Conservation (phyloP, 2,797 vertebrate genomes). For the Craterocephalus amniculus region DNA sequence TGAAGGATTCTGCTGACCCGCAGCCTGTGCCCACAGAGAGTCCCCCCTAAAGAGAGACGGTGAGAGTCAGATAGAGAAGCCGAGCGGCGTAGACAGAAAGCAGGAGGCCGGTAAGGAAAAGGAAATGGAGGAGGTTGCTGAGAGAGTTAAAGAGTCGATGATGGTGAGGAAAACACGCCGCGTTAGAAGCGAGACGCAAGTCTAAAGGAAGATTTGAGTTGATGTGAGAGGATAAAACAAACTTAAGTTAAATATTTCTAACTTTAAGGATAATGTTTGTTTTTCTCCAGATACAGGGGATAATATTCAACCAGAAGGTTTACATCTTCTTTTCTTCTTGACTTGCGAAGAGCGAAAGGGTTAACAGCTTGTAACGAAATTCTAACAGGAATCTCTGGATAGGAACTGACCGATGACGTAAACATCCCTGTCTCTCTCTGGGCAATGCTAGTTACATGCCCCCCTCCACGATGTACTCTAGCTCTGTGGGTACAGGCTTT, state of each 20-base stretch:
- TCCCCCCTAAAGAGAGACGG: slow-evolving; percentile 60
- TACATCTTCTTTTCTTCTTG: slow-evolving; percentile 30
- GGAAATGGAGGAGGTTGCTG: slow-evolving; percentile 45
- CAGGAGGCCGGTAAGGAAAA: slow-evolving; percentile 26
- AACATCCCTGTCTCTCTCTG: slow-evolving; percentile 62
- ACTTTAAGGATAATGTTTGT: slow-evolving; percentile 1
- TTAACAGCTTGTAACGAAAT: slow-evolving; percentile 12
- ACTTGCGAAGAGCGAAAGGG: slow-evolving; percentile 20
- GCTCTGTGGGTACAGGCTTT: slow-evolving; percentile 80
- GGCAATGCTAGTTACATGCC: slow-evolving; percentile 49
- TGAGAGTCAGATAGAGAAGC: slow-evolving; percentile 27
- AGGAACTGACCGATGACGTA: slow-evolving; percentile 27
- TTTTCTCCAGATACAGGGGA: slow-evolving; percentile 12
- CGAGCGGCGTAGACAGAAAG: slow-evolving; percentile 21
- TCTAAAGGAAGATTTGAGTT: slow-evolving; percentile 45
- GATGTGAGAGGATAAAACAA: slow-evolving; percentile 8
- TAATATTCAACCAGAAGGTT: slow-evolving; percentile 20
- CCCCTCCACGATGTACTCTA: slow-evolving; percentile 43
- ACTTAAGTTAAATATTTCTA: slow-evolving; percentile 30
- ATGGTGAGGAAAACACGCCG: slow-evolving; percentile 54
- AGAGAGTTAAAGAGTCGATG: slow-evolving; percentile 50
- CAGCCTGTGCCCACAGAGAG: slow-evolving; percentile 78
- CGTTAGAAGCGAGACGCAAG: slow-evolving; percentile 72
- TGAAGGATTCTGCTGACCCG: slow-evolving; percentile 81
- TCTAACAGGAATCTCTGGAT: slow-evolving; percentile 1